Base-by-base conservation (phyloP, 2,888 invertebrate genomes). In the Drosophila peninsularis region DNA sequence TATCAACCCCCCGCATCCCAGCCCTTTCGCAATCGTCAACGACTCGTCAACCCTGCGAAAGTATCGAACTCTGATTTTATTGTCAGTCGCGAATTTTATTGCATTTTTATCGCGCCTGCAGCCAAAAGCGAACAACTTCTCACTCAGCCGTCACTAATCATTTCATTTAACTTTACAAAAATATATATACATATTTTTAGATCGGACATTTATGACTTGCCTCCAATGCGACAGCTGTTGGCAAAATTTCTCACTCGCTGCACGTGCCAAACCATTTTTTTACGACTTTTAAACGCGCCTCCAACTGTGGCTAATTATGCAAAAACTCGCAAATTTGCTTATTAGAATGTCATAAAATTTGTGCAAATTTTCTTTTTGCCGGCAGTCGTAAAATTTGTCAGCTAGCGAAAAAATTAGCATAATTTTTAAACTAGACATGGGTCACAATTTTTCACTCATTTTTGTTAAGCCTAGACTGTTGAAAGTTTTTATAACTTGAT, bases 111-210 rank as follows among this genome's bases (percentile, higher is more conserved):
- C 80, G 81, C 80, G 75, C 78, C 82, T 88, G 70, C 77, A 85
- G 85, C 67, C 50, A 24, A 52, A 63, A 0, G 34, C 36, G 67
- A 66, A 64, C 24, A 52, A 61, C 68, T 71, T 82, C 58, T 45
- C 79, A 78, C 62, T 80, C 77, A 82, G 76, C 82, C 90, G 80
- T 90, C 78, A 85, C 90, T 89, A 90, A 90, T 91, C 91, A 79
- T 74, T 82, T 78, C 75, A 87, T 88, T 83, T 88, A 81, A 81
- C 69, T 85, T 89, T 79, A 61, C 61, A 88, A 79, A 74, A 78
- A 79, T 84, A 79, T 85, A 79, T 89, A 9, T 21, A 50, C 24
- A 19, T 34, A 21, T 37, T 24, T 36, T 34, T 52, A 6, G 71
- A 62, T 68, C 60, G 70, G 78, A 77, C 88, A 81, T 89, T 87